These are phyloP conservation scores for Acipenser transmontanus DNA, from an alignment of 2,797 vertebrate genomes.

Conservation along the genomic window DNA sequence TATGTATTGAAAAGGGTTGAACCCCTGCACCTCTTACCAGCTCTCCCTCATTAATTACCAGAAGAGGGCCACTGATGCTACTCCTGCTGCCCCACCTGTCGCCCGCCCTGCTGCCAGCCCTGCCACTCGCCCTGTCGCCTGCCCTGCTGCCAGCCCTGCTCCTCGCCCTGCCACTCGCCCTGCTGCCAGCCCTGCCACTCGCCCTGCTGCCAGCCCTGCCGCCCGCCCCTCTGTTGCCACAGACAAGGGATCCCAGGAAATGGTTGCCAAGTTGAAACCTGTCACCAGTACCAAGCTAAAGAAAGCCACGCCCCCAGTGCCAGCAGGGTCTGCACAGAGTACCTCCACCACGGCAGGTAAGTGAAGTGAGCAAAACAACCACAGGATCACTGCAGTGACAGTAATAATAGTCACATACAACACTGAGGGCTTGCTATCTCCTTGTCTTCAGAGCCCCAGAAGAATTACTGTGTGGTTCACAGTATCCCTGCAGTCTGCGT, in stretches of 20 bases:
- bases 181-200: slow-evolving; percentile 18
- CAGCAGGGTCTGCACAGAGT: slow-evolving; percentile 30
- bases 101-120: background rate
- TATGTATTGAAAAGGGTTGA: too few species aligned
- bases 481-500: background rate
- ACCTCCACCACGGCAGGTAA: slow-evolving; percentile 46
- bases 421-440: background rate
- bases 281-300: slow-evolving; percentile 47
- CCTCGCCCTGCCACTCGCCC: background rate
- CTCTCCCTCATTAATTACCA: slow-evolving; percentile 16
- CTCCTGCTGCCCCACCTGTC: slow-evolving; percentile 15
- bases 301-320: slow-evolving; percentile 31
- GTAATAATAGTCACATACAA: too few species aligned
- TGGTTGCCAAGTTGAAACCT: slow-evolving; percentile 52
- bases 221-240: background rate
- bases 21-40: background rate
- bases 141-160: slow-evolving; percentile 40
- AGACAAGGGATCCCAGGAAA: slow-evolving; percentile 48
- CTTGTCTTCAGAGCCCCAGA: background rate
- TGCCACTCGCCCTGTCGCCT: background rate
- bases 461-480: background rate
- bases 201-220: background rate
- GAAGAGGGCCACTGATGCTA: slow-evolving; percentile 26
- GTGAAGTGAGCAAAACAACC: slow-evolving; percentile 23
- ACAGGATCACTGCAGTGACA: too few species aligned